Evolutionary conservation across 2,888 invertebrate species (phyloP).

Genomic region (Tinea trinotella): DNA sequence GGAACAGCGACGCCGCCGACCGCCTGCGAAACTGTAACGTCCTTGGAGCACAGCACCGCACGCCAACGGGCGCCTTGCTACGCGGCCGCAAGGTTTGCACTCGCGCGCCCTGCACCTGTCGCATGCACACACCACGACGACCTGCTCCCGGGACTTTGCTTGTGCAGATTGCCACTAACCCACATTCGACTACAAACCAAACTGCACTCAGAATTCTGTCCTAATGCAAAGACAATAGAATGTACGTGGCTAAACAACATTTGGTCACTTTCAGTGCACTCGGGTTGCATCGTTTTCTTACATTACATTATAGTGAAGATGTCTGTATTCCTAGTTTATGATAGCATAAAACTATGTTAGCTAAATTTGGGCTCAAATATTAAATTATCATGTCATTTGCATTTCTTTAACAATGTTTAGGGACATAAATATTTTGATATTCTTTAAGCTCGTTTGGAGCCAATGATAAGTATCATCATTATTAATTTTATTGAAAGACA

Average conservation of each 20-base stretch:
- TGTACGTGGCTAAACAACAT: constrained; percentile 34
- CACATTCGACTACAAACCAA: constrained; percentile 39
- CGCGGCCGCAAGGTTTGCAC: constrained; percentile 29
- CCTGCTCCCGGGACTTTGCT: constrained; percentile 47
- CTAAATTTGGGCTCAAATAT: constrained; percentile 35
- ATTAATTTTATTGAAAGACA: no score
- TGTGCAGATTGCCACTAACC: constrained; percentile 59
- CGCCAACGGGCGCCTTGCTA: neutral
- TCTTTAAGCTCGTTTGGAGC: no score
- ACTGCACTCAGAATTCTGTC: constrained; percentile 49
- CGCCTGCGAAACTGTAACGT: neutral
- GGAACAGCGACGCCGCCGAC: constrained; percentile 32
- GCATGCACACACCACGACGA: constrained; percentile 40
- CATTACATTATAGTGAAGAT: constrained; percentile 55
- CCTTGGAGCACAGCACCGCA: neutral
- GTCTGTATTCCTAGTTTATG: constrained; percentile 56
- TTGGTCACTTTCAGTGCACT: constrained; percentile 37
- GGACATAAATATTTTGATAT: no score
- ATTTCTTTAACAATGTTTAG: no score
- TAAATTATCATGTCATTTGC: no score
- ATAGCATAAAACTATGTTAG: constrained; percentile 58
- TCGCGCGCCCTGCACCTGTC: constrained; percentile 21
- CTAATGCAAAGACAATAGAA: constrained; percentile 49
- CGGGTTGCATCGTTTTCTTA: constrained; percentile 42
- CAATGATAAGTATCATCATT: no score